phyloP scores from a whole-genome alignment of 2,888 invertebrate genomes.

The Drosophila mettleri region DNA sequence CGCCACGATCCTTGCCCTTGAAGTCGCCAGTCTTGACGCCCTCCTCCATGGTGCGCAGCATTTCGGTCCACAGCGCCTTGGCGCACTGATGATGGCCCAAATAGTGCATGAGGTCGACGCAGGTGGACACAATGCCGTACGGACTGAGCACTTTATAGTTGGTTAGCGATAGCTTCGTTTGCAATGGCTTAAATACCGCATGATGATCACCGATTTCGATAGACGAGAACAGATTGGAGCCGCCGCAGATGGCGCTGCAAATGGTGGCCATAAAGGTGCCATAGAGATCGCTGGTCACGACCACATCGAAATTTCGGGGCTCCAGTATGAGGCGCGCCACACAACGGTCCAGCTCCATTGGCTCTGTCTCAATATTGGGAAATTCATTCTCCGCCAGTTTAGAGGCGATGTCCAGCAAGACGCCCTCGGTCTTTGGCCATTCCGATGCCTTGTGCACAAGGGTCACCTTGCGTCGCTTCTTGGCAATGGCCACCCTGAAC shows the following conservation, averaged over 20 bases:
- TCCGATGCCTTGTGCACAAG: constrained; percentile 72
- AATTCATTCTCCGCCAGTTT: constrained; percentile 35
- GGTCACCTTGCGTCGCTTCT: constrained; percentile 63
- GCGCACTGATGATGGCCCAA: constrained; percentile 59
- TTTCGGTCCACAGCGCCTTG: constrained; percentile 49
- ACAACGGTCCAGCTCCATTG: constrained; percentile 60
- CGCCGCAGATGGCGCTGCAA: constrained; percentile 74
- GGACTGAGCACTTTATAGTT: constrained; percentile 65
- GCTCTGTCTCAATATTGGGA: constrained; percentile 58
- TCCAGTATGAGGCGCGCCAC: constrained; percentile 55
- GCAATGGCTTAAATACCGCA: constrained; percentile 81
- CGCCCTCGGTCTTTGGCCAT: constrained; percentile 72
- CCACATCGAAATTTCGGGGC: constrained; percentile 70
- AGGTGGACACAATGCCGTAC: constrained; percentile 72
- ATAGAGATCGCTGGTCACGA: constrained; percentile 76
- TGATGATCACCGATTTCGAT: constrained; percentile 71
- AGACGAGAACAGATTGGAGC: constrained; percentile 74
- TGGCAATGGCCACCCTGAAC: constrained; percentile 53
- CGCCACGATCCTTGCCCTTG: constrained; percentile 62
- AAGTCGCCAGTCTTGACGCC: constrained; percentile 68
- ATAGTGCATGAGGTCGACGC: constrained; percentile 64
- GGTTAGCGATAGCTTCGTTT: constrained; percentile 75
- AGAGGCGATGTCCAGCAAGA: constrained; percentile 55
- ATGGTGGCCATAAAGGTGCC: constrained; percentile 75
- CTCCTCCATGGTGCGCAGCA: constrained; percentile 67